A percentile compares a stretch with the other conserved stretches of the same genome.
phyloP scores from a whole-genome alignment of 2,113 vertebrate species.

The Piprites chloris region DNA sequence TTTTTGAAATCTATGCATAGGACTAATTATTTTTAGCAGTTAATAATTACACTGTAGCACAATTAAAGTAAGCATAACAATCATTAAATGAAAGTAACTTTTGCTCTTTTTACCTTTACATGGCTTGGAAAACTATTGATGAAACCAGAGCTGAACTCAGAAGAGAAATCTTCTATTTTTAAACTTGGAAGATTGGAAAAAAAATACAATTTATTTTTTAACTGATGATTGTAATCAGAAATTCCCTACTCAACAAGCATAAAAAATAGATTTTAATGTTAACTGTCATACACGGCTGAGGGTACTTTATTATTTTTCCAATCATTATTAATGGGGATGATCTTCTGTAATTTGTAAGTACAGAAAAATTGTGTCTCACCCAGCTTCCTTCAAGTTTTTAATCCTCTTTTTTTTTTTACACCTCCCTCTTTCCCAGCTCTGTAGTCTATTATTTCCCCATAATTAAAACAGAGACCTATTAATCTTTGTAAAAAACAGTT shows the following conservation, averaged over 20 bases:
- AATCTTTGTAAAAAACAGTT: background rate
- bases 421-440: background rate
- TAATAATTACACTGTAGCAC: constrained; percentile 45
- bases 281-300: background rate
- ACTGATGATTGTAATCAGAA: constrained; percentile 44
- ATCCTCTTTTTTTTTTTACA: background rate
- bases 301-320: constrained; percentile 28
- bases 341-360: constrained; percentile 10
- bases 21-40: constrained; percentile 61
- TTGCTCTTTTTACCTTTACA: constrained; percentile 66
- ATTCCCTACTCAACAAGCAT: constrained; percentile 55
- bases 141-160: constrained; percentile 62
- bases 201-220: background rate
- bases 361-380: background rate
- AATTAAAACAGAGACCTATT: constrained; percentile 23
- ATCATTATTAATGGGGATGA: constrained; percentile 48
- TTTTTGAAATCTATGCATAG: background rate
- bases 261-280: constrained; percentile 43
- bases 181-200: constrained; percentile 3
- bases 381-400: background rate
- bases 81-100: constrained; percentile 64
- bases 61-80: constrained; percentile 53
- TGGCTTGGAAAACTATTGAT: constrained; percentile 64
- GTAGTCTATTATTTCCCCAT: background rate
- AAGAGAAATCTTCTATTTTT: constrained; percentile 39